Evolutionary conservation across 1,140 invertebrate genomes (phyloP), one percentile per base, ranked within the genome.

Genomic region (Camponotus pennsylvanicus): DNA sequence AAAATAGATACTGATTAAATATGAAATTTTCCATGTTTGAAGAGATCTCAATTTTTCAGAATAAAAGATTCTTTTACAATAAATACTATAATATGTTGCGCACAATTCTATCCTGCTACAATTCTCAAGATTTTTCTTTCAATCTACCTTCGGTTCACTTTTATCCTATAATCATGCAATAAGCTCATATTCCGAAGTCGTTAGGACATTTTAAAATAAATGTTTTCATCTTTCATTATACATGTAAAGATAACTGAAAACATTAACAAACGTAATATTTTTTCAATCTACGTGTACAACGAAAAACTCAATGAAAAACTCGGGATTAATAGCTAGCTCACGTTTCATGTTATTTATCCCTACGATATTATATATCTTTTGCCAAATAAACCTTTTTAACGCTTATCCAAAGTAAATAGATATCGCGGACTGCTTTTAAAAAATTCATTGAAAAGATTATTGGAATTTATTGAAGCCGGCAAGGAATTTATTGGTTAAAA

Each of bases 141-240:
- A 37, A 80, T 80, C 49, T 49, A 70, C 13, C 34, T 40, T 18
- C 15, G 11, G 67, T 45, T 80, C 49, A 71, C 71, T 80, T 80
- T 80, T 71, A 80, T 71, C 49, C 49, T 71, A 71, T 80, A 80
- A 80, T 11, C 78, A 37, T 59, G 49, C 66, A 80, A 80, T 71
- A 80, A 80, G 37, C 49, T 80, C 49, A 71, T 80, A 70, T 80
- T 80, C 49, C 21, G 15, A 18, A 80, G 45, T 71, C 66, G 2
- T 2, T 34, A n/a, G 15, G 15, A 37, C 18, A 18, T 70, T 59
- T 80, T 55, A 80, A 80, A n/a, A 80, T 57, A 57, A 71, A 59
- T 71, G 13, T 71, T 80, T 70, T 71, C 52, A 70, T 57, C 66
- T 80, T 21, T 40, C 21, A 57, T 37, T 49, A 15, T 49, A 49